Percentiles rank a stretch among this genome's conserved stretches.
Evolutionary conservation across 2,113 vertebrate genomes (phyloP).

Genomic region (Antechinus stuartii): DNA sequence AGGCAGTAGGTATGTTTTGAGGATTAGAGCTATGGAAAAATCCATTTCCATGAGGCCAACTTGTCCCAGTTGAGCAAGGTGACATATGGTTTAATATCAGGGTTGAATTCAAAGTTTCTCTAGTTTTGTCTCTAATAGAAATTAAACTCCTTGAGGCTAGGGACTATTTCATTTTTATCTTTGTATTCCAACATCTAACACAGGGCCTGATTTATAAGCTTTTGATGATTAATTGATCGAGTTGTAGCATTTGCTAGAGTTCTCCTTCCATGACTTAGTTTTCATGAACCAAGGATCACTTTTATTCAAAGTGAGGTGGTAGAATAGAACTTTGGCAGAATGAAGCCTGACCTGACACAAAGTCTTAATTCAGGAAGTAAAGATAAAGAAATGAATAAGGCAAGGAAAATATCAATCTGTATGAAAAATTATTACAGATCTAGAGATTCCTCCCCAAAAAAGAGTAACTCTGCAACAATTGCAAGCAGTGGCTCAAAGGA

Average conservation of each 20-base stretch:
- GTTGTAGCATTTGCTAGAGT: background rate
- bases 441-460: background rate
- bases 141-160: background rate
- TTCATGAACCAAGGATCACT: background rate
- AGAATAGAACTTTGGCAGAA: background rate
- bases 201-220: background rate
- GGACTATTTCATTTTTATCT: background rate
- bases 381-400: background rate
- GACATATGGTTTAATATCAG: background rate
- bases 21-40: background rate
- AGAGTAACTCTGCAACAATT: background rate
- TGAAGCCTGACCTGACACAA: background rate
- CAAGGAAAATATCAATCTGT: background rate
- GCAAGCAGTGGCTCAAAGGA: background rate
- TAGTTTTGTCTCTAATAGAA: background rate
- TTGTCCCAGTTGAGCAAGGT: background rate
- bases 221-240: background rate
- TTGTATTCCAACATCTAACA: background rate
- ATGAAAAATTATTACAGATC: background rate
- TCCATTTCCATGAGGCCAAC: background rate
- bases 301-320: background rate
- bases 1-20: background rate
- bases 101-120: background rate
- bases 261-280: background rate
- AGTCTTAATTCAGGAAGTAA: background rate